These are phyloP conservation scores for Psammodynastes pulverulentus DNA, from an alignment of 2,113 vertebrate genomes.

Conservation along the genomic window DNA sequence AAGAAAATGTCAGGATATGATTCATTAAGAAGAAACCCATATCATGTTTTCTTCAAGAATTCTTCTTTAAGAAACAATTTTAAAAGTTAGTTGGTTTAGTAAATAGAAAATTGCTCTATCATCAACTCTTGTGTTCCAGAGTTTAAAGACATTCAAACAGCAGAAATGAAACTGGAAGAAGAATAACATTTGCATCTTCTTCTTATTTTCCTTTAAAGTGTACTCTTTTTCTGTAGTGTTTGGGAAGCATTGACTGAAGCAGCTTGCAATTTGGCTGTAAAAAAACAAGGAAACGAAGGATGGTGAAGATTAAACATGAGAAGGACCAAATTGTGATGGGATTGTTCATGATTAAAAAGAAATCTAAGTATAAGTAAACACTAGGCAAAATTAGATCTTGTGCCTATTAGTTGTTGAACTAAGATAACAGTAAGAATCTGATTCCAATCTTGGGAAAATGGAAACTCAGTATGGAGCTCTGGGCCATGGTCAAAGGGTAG, in stretches of 20 bases:
- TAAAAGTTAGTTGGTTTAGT: constrained; percentile 6
- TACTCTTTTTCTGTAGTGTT: constrained; percentile 48
- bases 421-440: background rate
- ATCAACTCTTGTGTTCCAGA: background rate
- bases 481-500: background rate
- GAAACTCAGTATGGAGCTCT: background rate
- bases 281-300: constrained; percentile 32
- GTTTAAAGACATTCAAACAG: background rate
- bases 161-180: background rate
- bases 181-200: background rate
- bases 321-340: constrained; percentile 24
- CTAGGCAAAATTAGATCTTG: background rate
- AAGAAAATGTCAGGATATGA: constrained; percentile 22
- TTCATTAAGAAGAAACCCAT: constrained; percentile 24
- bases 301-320: background rate
- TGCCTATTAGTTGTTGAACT: background rate
- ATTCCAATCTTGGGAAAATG: background rate
- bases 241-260: constrained; percentile 50
- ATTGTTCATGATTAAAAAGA: background rate
- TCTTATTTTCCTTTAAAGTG: background rate
- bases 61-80: constrained; percentile 1
- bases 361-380: background rate
- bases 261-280: constrained; percentile 52
- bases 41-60: constrained; percentile 11
- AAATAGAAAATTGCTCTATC: background rate